phyloP scores from a whole-genome alignment of 2,797 vertebrate genomes.

The Lerista edwardsae region DNA sequence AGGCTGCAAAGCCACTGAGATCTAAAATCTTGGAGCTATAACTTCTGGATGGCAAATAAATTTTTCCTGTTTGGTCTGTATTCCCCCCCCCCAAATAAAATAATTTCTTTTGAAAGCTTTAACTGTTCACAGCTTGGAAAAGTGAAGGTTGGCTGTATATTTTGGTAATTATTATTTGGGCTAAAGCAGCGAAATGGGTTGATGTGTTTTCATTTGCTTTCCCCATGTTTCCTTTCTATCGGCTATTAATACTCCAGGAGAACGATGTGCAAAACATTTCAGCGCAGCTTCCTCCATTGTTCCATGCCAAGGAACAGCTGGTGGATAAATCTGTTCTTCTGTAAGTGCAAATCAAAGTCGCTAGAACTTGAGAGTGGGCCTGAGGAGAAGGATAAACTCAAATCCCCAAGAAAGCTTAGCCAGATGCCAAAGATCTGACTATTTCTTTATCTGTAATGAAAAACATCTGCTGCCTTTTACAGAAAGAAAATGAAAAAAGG shows the following conservation, averaged over 20 bases:
- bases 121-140: background rate
- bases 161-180: background rate
- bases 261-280: conserved; percentile 45
- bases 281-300: background rate
- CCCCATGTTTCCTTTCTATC: conserved; percentile 1
- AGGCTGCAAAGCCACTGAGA: background rate
- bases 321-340: conserved; percentile 41
- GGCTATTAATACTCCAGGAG: conserved; percentile 26
- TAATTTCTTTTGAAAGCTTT: background rate
- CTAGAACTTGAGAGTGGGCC: rapidly evolving
- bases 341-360: rapidly evolving
- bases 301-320: conserved; percentile 29
- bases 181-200: background rate
- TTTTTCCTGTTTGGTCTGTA: background rate
- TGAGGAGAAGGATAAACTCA: conserved; percentile 5
- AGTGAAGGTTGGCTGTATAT: background rate
- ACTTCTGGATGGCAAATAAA: background rate
- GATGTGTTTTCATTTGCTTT: background rate
- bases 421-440: background rate
- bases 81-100: background rate
- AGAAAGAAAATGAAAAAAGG: background rate
- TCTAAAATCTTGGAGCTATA: background rate
- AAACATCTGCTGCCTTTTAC: conserved; percentile 31
- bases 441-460: background rate
- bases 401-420: conserved; percentile 42